Percentiles rank a stretch among this genome's conserved stretches.
phyloP scores from a whole-genome alignment of 2,888 invertebrate genomes.

The Auanema freiburgensis region DNA sequence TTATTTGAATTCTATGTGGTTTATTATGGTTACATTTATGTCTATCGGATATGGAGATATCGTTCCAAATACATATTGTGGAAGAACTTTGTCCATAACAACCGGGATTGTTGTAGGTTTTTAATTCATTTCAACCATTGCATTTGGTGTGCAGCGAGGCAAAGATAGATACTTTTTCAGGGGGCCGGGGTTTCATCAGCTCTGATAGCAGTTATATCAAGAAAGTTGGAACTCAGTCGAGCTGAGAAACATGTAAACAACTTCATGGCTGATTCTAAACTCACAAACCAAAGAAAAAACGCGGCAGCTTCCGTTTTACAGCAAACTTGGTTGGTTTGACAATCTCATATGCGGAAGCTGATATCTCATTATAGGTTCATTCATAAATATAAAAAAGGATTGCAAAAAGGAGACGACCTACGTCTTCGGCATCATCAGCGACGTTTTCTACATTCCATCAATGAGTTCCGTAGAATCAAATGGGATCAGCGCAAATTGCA shows the following conservation, averaged over 20 bases:
- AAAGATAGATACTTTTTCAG: conserved; percentile 69
- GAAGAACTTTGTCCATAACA: conserved; percentile 96
- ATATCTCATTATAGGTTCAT: conserved; percentile 51
- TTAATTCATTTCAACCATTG: background rate
- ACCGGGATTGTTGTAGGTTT: conserved; percentile 98
- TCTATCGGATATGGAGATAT: conserved; percentile 78
- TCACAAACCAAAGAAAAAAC: conserved; percentile 99
- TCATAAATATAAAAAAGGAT: conserved; percentile 60
- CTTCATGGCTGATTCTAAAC: conserved; percentile 99
- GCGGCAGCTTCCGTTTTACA: conserved; percentile 98
- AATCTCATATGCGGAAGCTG: background rate
- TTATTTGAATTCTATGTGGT: conserved; percentile 64
- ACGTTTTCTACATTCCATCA: conserved; percentile 60
- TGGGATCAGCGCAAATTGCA: conserved; percentile 67
- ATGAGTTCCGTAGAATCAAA: conserved; percentile 88
- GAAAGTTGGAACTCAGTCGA: conserved; percentile 91
- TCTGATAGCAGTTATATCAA: conserved; percentile 96
- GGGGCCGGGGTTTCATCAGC: conserved; percentile 98
- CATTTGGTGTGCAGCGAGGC: background rate
- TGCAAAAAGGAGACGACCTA: conserved; percentile 62
- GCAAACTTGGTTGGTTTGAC: conserved; percentile 84
- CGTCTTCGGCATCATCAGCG: conserved; percentile 63
- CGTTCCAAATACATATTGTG: conserved; percentile 99
- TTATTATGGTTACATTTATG: conserved; percentile 82
- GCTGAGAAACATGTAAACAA: conserved; percentile 99